Base-by-base conservation (phyloP, 2,113 vertebrate genomes). In the Emydura subglobosa region DNA sequence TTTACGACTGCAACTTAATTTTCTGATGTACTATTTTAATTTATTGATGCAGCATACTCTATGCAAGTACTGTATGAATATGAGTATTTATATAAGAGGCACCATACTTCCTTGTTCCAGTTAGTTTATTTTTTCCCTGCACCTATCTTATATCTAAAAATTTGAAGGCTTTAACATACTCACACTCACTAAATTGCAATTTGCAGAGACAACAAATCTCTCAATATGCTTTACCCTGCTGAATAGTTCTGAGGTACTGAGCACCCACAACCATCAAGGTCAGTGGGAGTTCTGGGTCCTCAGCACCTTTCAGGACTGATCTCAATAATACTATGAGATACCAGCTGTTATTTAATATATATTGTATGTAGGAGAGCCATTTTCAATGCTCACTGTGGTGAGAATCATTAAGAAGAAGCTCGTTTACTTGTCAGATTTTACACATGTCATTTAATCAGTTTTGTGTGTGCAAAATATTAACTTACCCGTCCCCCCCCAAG, bases 361-460 rank as follows among this genome's bases (percentile, higher is more conserved):
- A 91, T 76, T 0, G 85, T 93, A 93, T 79, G 76, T 87, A 95
- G 95, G 93, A 90, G 95, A 94, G 79, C 87, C 92, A 93, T 94
- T 97, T 97, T 93, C 93, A 95, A 1, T 94, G 87, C 89, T 96
- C 93, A 95, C 88, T 95, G 82, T 95, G 79, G 81, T 92, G 50
- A 94, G 83, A 95, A 85, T 88, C 85, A 97, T 96, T 96, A 96
- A 80, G 88, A 80, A 97, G n/a, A 97, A 53, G 17, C 21, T 54
- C 14, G 21, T 96, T 97, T 95, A 96, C 90, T 89, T 96, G 94
- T 97, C 93, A 96, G 91, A 82, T 83, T 91, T 95, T 87, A 90
- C 65, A 87, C 50, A 92, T 19, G 13, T 89, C 68, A 80, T 89
- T 92, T 86, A 93, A 94, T 93, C 84, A 89, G 85, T 90, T 92